A percentile compares a stretch with the other conserved stretches of the same genome.
Evolutionary conservation across 2,888 invertebrate genomes (phyloP).

Genomic region (Taenaris catops): DNA sequence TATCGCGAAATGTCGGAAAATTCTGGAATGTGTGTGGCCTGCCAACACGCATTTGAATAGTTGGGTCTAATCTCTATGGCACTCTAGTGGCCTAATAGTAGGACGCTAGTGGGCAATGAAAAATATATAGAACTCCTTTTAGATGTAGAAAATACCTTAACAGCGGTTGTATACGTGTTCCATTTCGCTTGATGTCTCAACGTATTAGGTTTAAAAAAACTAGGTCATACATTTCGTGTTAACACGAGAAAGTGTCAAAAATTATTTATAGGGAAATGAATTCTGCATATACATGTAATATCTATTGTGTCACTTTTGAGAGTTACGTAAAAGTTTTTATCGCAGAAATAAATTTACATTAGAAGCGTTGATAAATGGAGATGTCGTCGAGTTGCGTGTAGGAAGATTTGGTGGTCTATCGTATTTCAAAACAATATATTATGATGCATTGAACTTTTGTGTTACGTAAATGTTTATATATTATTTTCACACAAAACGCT

Average conservation of each 20-base stretch:
- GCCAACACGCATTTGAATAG: too few relatives aligned
- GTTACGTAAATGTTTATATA: constrained; percentile 4
- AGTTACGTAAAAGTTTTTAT: constrained; percentile 39
- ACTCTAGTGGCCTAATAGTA: too few relatives aligned
- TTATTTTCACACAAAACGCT: too few relatives aligned
- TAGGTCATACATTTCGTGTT: constrained; percentile 11
- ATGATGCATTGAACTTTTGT: constrained; percentile 12
- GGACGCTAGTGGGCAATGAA: too few relatives aligned
- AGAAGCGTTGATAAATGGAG: constrained; percentile 34
- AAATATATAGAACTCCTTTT: too few relatives aligned
- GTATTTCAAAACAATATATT: constrained; percentile 31
- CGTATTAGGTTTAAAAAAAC: too few relatives aligned
- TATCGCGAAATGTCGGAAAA: too few relatives aligned
- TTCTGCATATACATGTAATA: constrained; percentile 28
- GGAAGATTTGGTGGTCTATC: constrained; percentile 27
- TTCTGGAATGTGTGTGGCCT: too few relatives aligned
- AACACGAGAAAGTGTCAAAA: constrained; percentile 19
- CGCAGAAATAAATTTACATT: constrained; percentile 36
- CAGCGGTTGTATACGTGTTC: too few relatives aligned
- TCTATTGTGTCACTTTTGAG: constrained; percentile 41
- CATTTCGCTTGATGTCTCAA: too few relatives aligned
- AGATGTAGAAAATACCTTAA: too few relatives aligned
- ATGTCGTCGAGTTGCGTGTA: constrained; percentile 29
- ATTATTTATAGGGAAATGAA: constrained; percentile 19
- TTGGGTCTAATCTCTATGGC: too few relatives aligned